Evolutionary conservation across 2,113 vertebrate genomes (phyloP), one percentile per base, ranked within the genome.

Genomic region (Cyanocitta stelleri): DNA sequence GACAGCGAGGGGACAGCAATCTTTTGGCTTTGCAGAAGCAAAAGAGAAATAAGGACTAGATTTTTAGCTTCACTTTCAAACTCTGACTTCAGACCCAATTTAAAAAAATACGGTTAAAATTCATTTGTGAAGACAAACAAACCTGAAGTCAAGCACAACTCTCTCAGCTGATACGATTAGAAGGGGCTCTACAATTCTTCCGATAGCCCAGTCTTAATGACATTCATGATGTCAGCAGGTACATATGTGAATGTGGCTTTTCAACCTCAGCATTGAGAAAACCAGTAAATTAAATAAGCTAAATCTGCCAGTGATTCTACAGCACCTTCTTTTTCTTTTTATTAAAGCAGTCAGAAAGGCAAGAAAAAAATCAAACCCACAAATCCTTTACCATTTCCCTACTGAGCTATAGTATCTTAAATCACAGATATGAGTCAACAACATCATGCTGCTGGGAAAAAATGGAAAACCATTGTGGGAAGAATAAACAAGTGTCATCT

Each of bases 391-490:
- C 30, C 43, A 68, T 78, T 86, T 95, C 68, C 48, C 59, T 87
- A 37, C 43, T 81, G 56, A 84, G 48, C 32, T 71, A n/a, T 13
- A 86, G 46, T 18, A 24, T 14, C 84, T 92, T 67, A 90, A 92
- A 81, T 64, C 59, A 39, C 5, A 88, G 39, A 61, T 64, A 78
- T 4, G 76, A 95, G 56, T 85, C 56, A 92, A 90, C 30, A 93
- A 37, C 30, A 81, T 16, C 96, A 85, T 44, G 89, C 90, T 97
- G 93, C 80, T 97, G 93, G 89, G 96, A 94, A 97, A 92, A 93
- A 93, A 81, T 37, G 73, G 73, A 56, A 84, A 92, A 63, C 48
- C 64, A 29, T 41, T 74, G 73, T 93, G 91, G 61, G 69, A 90
- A 90, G 87, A 92, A 86, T 27, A 93, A 92, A 67, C 35, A 88